These are phyloP conservation scores for Keiferia lycopersicella DNA, from an alignment of 2,888 invertebrate species.

Conservation along the genomic window DNA sequence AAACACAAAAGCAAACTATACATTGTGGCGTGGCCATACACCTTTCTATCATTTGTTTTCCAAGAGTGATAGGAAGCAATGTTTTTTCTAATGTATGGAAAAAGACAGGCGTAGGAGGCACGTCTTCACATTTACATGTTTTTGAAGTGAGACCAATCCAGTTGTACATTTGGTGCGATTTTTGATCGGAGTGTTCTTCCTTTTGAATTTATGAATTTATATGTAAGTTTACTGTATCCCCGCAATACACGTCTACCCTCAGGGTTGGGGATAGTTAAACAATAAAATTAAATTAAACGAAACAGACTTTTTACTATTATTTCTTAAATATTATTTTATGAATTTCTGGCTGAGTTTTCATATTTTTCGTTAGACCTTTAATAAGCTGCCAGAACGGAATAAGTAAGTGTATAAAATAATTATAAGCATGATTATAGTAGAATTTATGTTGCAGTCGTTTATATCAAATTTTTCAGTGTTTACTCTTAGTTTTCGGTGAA, in stretches of 20 bases:
- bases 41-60: too few relatives aligned
- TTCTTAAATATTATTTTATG: slow-evolving; percentile 18
- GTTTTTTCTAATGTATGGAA: too few relatives aligned
- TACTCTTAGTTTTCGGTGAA: background rate
- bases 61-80: too few relatives aligned
- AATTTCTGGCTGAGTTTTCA: background rate
- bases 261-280: slow-evolving; percentile 69
- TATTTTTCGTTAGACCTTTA: background rate
- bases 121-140: too few relatives aligned
- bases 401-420: slow-evolving; percentile 56
- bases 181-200: slow-evolving; percentile 71
- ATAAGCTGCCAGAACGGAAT: slow-evolving; percentile 57
- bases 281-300: slow-evolving; percentile 60
- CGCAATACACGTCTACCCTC: slow-evolving; percentile 65
- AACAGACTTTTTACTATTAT: slow-evolving; percentile 37
- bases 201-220: slow-evolving; percentile 77
- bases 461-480: background rate
- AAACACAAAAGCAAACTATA: too few relatives aligned
- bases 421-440: background rate
- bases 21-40: too few relatives aligned
- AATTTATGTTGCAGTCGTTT: background rate
- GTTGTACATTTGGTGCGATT: slow-evolving; percentile 48
- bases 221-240: slow-evolving; percentile 68
- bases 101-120: too few relatives aligned
- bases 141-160: too few relatives aligned